A percentile compares a stretch with the other conserved stretches of the same genome.
Conservation (phyloP, 2,888 invertebrate genomes). For the Chorisops tibialis region DNA sequence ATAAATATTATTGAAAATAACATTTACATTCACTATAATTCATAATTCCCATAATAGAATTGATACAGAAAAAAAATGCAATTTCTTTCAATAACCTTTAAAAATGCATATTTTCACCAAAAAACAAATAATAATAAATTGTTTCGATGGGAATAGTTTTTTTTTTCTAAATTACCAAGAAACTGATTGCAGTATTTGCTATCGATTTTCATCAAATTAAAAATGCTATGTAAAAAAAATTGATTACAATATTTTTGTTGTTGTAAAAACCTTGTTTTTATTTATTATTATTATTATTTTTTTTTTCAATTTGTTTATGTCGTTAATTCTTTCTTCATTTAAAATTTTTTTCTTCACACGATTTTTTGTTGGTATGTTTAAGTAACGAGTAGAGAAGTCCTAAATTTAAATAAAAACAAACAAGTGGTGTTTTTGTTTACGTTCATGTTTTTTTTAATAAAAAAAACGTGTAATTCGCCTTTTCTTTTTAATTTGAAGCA, state of each 20-base stretch:
- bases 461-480: neutral
- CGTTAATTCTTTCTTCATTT: neutral
- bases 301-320: neutral
- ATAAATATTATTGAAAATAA: slow-evolving; percentile 19
- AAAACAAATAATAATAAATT: too few species aligned
- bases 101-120: too few species aligned
- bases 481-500: neutral
- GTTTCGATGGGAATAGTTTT: too few species aligned
- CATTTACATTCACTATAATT: slow-evolving; percentile 13
- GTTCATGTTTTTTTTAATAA: neutral
- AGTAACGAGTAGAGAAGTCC: neutral
- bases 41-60: slow-evolving; percentile 11
- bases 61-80: neutral
- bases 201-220: too few species aligned
- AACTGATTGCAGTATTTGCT: too few species aligned
- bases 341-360: too few species aligned
- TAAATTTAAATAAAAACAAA: slow-evolving; percentile 8
- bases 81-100: neutral
- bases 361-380: neutral
- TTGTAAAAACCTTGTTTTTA: neutral
- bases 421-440: slow-evolving; percentile 5
- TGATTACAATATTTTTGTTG: too few species aligned
- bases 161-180: too few species aligned
- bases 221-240: too few species aligned
- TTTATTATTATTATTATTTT: neutral